Conservation (phyloP, 2,113 vertebrate genomes). For the Tupaia tana region DNA sequence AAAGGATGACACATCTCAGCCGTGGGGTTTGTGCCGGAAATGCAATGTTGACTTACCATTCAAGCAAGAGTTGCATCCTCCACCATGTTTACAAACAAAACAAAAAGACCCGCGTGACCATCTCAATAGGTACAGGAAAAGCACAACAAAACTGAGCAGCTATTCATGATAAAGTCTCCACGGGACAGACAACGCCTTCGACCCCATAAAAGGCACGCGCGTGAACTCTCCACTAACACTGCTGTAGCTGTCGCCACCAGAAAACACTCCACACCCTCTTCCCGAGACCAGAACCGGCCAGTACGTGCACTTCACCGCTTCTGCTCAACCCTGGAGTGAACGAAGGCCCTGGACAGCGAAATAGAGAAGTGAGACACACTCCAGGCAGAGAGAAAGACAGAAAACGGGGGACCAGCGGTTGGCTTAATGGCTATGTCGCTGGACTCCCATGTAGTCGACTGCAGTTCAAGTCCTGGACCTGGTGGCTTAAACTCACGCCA, state of each 20-base stretch:
- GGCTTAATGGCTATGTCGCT: too few species aligned
- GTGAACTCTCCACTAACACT: neutral
- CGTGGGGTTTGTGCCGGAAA: neutral
- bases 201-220: neutral
- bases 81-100: neutral
- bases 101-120: neutral
- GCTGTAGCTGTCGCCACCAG: too few species aligned
- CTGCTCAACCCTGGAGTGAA: neutral
- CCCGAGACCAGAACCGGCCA: neutral
- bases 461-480: too few species aligned
- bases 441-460: too few species aligned
- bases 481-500: too few species aligned
- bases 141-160: neutral
- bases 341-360: neutral
- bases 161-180: neutral
- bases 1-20: neutral
- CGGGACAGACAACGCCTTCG: neutral
- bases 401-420: too few species aligned
- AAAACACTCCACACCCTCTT: neutral
- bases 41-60: too few species aligned
- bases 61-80: neutral
- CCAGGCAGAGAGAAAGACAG: neutral
- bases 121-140: neutral
- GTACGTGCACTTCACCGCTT: neutral
- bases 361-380: neutral